phyloP scores from a whole-genome alignment of 2,113 vertebrate species.

The Sialia sialis region DNA sequence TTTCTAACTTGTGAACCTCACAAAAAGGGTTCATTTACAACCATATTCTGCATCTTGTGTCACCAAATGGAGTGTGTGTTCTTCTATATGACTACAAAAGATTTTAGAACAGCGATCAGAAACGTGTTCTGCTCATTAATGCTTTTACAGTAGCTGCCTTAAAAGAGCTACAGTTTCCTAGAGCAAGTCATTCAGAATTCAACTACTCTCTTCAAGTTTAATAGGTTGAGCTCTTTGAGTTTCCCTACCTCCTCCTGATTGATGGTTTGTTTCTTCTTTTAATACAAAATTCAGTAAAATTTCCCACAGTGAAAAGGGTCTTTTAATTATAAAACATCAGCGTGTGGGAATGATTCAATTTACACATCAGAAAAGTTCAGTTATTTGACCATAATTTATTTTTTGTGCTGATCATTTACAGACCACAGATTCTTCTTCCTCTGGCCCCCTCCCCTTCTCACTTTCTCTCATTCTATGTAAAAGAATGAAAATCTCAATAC shows the following conservation, averaged over 20 bases:
- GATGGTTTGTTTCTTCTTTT: slow-evolving; percentile 65
- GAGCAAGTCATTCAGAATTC: slow-evolving; percentile 49
- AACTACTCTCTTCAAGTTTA: slow-evolving; percentile 35
- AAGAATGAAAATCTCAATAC: slow-evolving; percentile 10
- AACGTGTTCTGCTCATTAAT: slow-evolving; percentile 32
- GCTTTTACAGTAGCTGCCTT: slow-evolving; percentile 29
- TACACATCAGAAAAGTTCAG: slow-evolving; percentile 62
- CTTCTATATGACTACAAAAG: slow-evolving; percentile 53
- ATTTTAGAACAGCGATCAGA: slow-evolving; percentile 40
- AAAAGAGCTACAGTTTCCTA: slow-evolving; percentile 48
- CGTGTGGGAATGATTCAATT: slow-evolving; percentile 56
- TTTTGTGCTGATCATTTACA: slow-evolving; percentile 50
- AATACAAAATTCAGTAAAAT: slow-evolving; percentile 64
- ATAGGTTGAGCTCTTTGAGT: slow-evolving; percentile 56
- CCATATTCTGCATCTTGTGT: slow-evolving; percentile 44
- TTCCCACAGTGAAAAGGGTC: slow-evolving; percentile 50
- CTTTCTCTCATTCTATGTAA: neutral
- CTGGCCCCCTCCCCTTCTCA: neutral
- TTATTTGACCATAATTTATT: slow-evolving; percentile 59
- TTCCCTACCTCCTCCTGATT: slow-evolving; percentile 48
- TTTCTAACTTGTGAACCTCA: slow-evolving; percentile 58
- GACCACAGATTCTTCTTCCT: slow-evolving; percentile 24
- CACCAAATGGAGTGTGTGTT: slow-evolving; percentile 62
- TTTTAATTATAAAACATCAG: slow-evolving; percentile 69
- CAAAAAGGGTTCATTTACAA: slow-evolving; percentile 54